Conservation (phyloP, 2,797 vertebrate species). For the Alauda arvensis region DNA sequence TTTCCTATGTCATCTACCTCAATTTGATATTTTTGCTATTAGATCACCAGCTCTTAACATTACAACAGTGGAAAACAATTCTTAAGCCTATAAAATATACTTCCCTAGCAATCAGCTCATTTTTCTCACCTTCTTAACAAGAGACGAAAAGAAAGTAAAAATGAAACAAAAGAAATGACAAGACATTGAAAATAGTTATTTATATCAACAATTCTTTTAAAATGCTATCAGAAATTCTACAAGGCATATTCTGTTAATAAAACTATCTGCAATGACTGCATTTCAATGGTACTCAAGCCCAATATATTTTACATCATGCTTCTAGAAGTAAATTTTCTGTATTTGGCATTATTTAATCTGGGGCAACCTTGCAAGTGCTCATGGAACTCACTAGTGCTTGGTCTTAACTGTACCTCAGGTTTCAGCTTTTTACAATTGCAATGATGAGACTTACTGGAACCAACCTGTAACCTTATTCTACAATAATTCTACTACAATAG, state of each 20-base stretch:
- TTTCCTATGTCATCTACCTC: neutral
- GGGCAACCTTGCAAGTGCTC: neutral
- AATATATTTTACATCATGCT: neutral
- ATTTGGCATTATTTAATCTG: slow-evolving; percentile 23
- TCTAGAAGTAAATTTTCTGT: slow-evolving; percentile 20
- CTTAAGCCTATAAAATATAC: neutral
- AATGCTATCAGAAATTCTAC: neutral
- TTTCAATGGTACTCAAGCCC: neutral
- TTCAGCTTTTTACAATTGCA: neutral
- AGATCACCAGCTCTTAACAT: neutral
- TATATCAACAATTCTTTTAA: neutral
- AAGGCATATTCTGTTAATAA: neutral
- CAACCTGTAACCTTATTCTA: neutral
- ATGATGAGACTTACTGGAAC: neutral
- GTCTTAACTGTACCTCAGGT: neutral
- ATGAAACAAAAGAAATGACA: neutral
- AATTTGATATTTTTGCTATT: neutral
- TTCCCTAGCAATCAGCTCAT: neutral
- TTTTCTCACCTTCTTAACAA: neutral
- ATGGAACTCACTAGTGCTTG: neutral
- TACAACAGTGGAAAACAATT: neutral
- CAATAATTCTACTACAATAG: neutral
- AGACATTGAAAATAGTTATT: neutral
- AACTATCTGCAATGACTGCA: neutral
- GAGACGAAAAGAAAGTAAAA: neutral